Evolutionary conservation across 1,140 invertebrate genomes (phyloP).

Genomic region (Mercenaria mercenaria): DNA sequence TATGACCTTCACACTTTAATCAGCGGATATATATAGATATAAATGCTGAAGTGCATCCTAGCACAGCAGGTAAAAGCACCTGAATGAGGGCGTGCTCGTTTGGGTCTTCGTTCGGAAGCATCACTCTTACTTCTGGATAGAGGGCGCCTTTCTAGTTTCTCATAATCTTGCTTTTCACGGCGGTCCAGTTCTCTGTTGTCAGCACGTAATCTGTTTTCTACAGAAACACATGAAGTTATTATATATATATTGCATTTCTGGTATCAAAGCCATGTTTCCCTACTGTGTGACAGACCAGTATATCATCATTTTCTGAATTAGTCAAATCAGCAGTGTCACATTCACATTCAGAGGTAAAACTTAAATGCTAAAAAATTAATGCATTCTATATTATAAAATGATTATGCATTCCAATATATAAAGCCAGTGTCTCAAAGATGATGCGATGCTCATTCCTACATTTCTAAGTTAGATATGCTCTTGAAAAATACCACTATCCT

Average conservation of each 20-base stretch:
- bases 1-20: neutral
- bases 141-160: slow-evolving; percentile 47
- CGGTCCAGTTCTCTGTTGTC: slow-evolving; percentile 50
- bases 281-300: no score
- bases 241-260: no score
- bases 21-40: neutral
- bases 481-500: no score
- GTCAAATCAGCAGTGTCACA: neutral
- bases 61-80: slow-evolving; percentile 31
- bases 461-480: no score
- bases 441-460: no score
- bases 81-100: slow-evolving; percentile 27
- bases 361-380: no score
- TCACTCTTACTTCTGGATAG: slow-evolving; percentile 49
- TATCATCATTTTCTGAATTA: neutral
- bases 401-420: no score
- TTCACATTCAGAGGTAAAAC: no score
- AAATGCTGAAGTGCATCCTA: neutral
- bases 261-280: no score
- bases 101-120: slow-evolving; percentile 26
- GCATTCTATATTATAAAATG: no score
- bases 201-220: slow-evolving; percentile 43
- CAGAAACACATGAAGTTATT: neutral
- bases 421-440: no score
- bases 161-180: slow-evolving; percentile 48